Conservation (phyloP, 2,888 invertebrate genomes). For the Papilio gigon region DNA sequence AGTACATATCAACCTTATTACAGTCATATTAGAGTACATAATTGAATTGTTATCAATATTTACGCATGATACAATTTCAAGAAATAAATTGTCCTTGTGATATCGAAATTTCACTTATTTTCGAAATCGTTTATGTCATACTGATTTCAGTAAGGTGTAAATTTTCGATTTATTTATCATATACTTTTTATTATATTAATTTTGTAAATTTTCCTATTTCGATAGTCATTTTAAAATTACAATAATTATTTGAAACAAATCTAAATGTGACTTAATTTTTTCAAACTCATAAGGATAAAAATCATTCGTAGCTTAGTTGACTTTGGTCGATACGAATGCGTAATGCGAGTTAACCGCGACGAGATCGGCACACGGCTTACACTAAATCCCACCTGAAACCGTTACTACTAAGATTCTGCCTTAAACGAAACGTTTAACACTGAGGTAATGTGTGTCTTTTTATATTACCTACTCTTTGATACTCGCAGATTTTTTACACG, state of each 20-base stretch:
- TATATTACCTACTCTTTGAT: background rate
- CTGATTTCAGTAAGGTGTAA: constrained; percentile 14
- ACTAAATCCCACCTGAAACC: constrained; percentile 33
- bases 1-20: background rate
- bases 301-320: constrained; percentile 64
- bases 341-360: constrained; percentile 72
- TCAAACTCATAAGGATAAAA: constrained; percentile 66
- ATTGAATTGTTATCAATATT: background rate
- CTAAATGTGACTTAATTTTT: background rate
- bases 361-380: constrained; percentile 38
- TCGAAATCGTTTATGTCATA: constrained; percentile 20
- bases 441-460: background rate
- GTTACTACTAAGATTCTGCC: constrained; percentile 29
- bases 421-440: constrained; percentile 7
- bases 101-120: constrained; percentile 24
- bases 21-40: background rate
- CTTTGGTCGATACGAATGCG: constrained; percentile 68
- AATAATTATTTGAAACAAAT: background rate
- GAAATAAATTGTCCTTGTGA: constrained; percentile 29
- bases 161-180: constrained; percentile 17
- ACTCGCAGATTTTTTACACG: background rate
- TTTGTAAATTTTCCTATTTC: no score
- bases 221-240: no score
- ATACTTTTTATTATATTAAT: background rate
- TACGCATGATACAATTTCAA: constrained; percentile 24